A percentile compares a stretch with the other conserved stretches of the same genome.
These are phyloP conservation scores for Clunio marinus DNA, from an alignment of 2,888 invertebrate species.

Conservation along the genomic window DNA sequence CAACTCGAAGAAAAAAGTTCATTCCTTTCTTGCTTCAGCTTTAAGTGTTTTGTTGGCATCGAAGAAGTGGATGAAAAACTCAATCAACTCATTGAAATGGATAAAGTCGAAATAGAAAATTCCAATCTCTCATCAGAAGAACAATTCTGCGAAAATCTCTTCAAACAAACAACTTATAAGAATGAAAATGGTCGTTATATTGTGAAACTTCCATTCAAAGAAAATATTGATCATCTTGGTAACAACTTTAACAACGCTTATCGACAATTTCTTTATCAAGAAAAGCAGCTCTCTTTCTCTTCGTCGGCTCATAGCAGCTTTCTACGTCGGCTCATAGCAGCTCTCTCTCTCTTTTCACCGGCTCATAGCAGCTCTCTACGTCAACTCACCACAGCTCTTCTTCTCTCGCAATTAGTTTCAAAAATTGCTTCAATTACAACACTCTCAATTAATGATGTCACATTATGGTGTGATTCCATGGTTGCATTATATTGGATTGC, in stretches of 20 bases:
- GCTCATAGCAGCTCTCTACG: too few relatives aligned
- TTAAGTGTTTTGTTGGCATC: background rate
- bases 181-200: background rate
- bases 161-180: background rate
- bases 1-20: background rate
- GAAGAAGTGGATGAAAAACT: background rate
- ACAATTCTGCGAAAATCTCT: background rate
- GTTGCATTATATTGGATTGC: conserved; percentile 42
- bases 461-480: conserved; percentile 40
- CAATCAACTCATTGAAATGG: background rate
- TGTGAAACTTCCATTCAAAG: background rate
- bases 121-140: background rate
- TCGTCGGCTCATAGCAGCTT: too few relatives aligned
- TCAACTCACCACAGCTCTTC: too few relatives aligned
- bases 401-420: too few relatives aligned
- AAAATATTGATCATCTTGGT: background rate
- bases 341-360: too few relatives aligned
- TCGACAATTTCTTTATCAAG: background rate
- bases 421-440: too few relatives aligned
- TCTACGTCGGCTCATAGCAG: too few relatives aligned
- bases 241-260: background rate
- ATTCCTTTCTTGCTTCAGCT: background rate
- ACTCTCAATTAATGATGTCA: background rate
- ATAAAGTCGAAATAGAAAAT: background rate
- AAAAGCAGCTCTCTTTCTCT: background rate